Percentiles rank a stretch among this genome's conserved stretches.
Evolutionary conservation across 1,140 invertebrate species (phyloP).

Genomic region (Aphidius gifuensis): DNA sequence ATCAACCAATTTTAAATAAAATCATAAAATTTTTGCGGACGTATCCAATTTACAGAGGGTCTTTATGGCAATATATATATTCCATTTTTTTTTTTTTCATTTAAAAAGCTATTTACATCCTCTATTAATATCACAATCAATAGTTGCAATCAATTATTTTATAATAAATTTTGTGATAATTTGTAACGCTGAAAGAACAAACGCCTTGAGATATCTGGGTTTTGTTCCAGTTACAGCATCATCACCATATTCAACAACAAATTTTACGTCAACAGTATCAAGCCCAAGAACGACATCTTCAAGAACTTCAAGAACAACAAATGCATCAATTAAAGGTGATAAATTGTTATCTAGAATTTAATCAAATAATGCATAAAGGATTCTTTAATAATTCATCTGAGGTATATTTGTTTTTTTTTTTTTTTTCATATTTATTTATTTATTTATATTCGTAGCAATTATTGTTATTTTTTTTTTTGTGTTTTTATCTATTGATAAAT

Average conservation of each 20-base stretch:
- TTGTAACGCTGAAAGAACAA: conserved; percentile 39
- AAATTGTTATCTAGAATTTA: too few relatives aligned
- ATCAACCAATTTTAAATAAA: conserved; percentile 5
- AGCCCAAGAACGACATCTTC: conserved; percentile 82
- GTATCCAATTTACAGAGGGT: conserved; percentile 30
- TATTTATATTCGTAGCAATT: too few relatives aligned
- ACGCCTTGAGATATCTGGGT: conserved; percentile 52
- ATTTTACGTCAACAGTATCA: conserved; percentile 84
- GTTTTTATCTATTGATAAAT: conserved; percentile 25
- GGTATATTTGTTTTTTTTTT: too few relatives aligned
- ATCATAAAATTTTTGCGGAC: conserved; percentile 25
- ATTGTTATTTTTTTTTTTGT: conserved; percentile 12
- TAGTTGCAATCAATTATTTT: too few relatives aligned
- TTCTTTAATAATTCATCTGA: too few relatives aligned
- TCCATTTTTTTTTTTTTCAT: too few relatives aligned
- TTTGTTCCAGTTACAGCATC: conserved; percentile 78
- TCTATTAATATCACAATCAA: too few relatives aligned
- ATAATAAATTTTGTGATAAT: too few relatives aligned
- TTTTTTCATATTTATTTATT: too few relatives aligned
- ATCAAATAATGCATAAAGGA: too few relatives aligned
- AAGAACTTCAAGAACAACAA: conserved; percentile 85
- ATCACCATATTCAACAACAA: conserved; percentile 87
- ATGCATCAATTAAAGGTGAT: conserved; percentile 81
- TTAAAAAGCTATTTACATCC: too few relatives aligned
- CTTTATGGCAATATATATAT: conserved; percentile 17